phyloP scores from a whole-genome alignment of 2,888 invertebrate genomes.

The Pandemis corylana region DNA sequence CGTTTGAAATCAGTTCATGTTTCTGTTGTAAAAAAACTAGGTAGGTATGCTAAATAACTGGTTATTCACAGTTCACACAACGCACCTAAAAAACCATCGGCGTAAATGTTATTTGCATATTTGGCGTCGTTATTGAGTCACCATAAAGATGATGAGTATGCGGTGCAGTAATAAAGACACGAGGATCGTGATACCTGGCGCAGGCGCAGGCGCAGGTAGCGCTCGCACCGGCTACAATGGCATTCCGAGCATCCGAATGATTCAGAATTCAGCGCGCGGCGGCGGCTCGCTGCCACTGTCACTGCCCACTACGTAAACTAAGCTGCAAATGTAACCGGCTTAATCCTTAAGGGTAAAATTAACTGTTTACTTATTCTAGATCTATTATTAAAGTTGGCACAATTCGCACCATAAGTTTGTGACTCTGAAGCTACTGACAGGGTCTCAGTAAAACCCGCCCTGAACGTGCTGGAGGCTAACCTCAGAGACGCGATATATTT shows the following conservation, averaged over 20 bases:
- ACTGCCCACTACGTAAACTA: conserved; percentile 14
- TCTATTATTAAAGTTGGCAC: too few relatives aligned
- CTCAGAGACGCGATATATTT: too few relatives aligned
- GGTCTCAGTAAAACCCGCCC: too few relatives aligned
- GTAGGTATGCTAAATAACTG: neutral
- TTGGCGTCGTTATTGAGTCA: conserved; percentile 7
- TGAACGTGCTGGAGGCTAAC: too few relatives aligned
- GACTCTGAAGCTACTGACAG: too few relatives aligned
- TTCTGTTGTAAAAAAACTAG: too few relatives aligned
- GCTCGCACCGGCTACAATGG: conserved; percentile 72
- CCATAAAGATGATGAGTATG: conserved; percentile 43
- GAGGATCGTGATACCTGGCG: conserved; percentile 51
- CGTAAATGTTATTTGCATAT: neutral
- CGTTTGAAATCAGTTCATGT: too few relatives aligned
- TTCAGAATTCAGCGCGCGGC: conserved; percentile 74
- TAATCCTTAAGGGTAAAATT: neutral
- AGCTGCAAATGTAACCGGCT: neutral
- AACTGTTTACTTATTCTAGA: too few relatives aligned
- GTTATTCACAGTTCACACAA: neutral
- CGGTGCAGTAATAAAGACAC: conserved; percentile 44
- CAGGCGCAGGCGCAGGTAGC: conserved; percentile 67
- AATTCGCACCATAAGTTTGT: too few relatives aligned
- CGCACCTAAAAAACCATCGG: neutral
- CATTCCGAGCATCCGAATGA: conserved; percentile 82
- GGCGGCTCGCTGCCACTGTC: conserved; percentile 63